Evolutionary conservation across 2,888 invertebrate genomes (phyloP), one percentile per base, ranked within the genome.

Genomic region (Geophilus truncorum): DNA sequence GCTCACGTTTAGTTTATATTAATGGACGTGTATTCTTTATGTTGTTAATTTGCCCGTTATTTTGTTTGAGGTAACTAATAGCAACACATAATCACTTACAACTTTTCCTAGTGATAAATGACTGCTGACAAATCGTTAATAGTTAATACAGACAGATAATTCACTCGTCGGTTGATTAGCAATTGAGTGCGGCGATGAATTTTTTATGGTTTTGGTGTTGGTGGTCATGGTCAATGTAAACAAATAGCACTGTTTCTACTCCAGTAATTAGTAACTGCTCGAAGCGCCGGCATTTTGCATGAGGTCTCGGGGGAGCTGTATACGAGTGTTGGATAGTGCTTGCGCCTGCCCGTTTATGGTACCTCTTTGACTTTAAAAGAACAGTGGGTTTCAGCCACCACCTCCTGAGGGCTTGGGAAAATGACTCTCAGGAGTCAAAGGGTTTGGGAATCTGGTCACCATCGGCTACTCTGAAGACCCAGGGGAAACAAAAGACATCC

Each of bases 341-440:
- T 70, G 70, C 28, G 25, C 51, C 70, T 70, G 70, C 70, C 28
- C 70, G 70, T 70, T 70, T 70, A 70, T 70, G 70, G 70, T 28
- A 70, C 70, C 70, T 15, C 70, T 70, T 25, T 70, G 70, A 10
- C 18, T 70, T 4, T 25, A 70, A 70, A 70, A 28, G 70, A 28
- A n/a, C 70, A 70, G 12, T 70, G 70, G 70, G 70, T 25, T 12
- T 70, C 70, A 23, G 70, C 25, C 25, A 70, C 25, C 70, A 28
- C 70, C 28, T 28, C 70, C 70, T 70, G n/a, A 70, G 70, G 70
- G 28, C 28, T 70, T 23, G 28, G n/a, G 70, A 70, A 70, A 70
- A 70, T 70, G 70, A 70, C 70, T 70, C 70, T 70, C 70, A 15
- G 70, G 70, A 70, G 70, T 70, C 70, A 70, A 70, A 70, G 70